Evolutionary conservation across 2,888 invertebrate genomes (phyloP), one percentile per base, ranked within the genome.

Genomic region (Drosophila atroscutellata): DNA sequence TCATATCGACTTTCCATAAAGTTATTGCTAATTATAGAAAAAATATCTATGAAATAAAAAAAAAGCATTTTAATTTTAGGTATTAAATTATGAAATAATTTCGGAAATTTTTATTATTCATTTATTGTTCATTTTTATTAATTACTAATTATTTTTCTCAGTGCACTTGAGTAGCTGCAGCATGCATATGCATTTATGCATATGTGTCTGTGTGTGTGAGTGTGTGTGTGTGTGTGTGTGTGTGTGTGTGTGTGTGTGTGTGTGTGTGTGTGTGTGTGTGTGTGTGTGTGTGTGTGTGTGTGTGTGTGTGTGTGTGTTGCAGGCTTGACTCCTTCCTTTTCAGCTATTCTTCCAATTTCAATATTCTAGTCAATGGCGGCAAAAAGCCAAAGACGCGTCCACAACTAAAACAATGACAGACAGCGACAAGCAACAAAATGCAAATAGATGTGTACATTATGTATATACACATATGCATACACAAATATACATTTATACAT

Each of bases 361-460:
- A 42, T 65, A 55, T 50, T 65, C 20, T 24, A 34, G 36, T 30
- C 30, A 50, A n/a, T 60, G n/a, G 20, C 47, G 20, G 32, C 58
- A 15, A 37, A 57, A 63, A 51, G 32, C 34, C 55, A 68, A 68
- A 68, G 68, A 66, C 42, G 39, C 26, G 37, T 65, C 50, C 24
- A 56, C 36, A 20, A 37, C 32, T 36, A 57, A 57, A 51, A 66
- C 68, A 68, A 68, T 68, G 68, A 68, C 66, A 57, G 45, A 57
- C 66, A 66, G 51, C 45, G 66, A 66, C 72, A 65, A 62, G 58
- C 5, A 63, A 68, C 54, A 58, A 57, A 73, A 57, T 61, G 55
- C 49, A 49, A 61, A 73, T 39, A 60, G 59, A 72, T 36, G 34
- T 37, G 18, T n/a, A 42, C 20, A 13, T 18, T 20, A n/a, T 34